phyloP scores from a whole-genome alignment of 2,888 invertebrate species.

The Megaustenia siamemsis region DNA sequence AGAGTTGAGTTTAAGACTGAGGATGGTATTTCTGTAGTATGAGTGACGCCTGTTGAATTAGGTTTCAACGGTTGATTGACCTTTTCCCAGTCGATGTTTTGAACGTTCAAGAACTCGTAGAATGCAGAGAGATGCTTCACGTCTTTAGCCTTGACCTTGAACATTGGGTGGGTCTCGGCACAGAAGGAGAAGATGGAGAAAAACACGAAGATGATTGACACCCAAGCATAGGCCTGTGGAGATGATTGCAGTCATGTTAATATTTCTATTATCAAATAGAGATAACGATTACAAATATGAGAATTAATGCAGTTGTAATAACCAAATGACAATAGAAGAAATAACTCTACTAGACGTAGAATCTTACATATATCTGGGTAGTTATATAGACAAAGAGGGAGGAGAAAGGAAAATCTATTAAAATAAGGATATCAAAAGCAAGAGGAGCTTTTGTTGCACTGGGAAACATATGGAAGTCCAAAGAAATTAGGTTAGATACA shows the following conservation, averaged over 20 bases:
- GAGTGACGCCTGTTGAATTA: not conserved
- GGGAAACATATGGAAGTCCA: no score
- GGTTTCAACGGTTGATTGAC: constrained; percentile 2
- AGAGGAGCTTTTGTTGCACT: no score
- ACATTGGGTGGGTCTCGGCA: constrained; percentile 74
- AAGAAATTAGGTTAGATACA: no score
- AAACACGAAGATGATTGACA: constrained; percentile 75
- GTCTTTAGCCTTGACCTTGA: constrained; percentile 61
- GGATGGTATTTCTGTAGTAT: not conserved
- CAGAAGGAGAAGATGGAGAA: constrained; percentile 77
- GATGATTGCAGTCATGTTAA: not conserved
- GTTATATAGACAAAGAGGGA: no score
- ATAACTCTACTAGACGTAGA: no score
- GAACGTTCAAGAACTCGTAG: constrained; percentile 60
- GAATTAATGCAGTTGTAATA: no score
- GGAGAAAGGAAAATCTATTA: no score
- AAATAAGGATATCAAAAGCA: no score
- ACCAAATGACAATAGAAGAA: no score
- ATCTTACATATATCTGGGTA: no score
- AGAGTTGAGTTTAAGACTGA: not conserved
- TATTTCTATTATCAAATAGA: no score
- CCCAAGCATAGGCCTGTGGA: constrained; percentile 74
- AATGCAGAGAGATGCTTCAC: constrained; percentile 54
- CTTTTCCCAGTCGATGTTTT: constrained; percentile 43
- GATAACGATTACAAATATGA: no score